Evolutionary conservation across 2,113 vertebrate species (phyloP), one percentile per base, ranked within the genome.

Genomic region (Cryptotis parvus): DNA sequence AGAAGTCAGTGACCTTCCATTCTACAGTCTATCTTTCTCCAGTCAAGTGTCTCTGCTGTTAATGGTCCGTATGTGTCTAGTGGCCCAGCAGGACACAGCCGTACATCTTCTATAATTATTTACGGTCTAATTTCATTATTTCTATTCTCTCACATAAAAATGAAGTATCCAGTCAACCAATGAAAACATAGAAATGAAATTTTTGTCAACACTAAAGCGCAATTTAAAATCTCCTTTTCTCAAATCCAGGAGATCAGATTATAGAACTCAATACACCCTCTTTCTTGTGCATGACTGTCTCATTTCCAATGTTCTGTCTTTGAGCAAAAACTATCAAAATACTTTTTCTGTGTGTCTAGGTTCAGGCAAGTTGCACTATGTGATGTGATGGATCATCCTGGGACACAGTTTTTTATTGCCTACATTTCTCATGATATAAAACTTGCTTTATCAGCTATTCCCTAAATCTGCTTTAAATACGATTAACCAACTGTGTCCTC

Each of bases 401-500:
- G 22, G 8, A 1, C n/a, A 29, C 0, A 0, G 24, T 35, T 84
- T 72, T 69, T 43, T 8, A 15, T 2, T 27, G 52, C 14, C 33
- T n/a, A 65, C 6, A 0, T 20, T 93, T 93, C 89, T 92, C 72
- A 29, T 37, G 74, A 76, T 29, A 6, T 27, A 63, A 92, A 65
- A 8, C 9, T 58, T 41, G 20, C 33, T 93, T 70, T 87, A 84
- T 91, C 77, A 73, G 69, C 33, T 61, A 77, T 58, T 82, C 52
- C 18, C 26, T 41, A 91, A 77, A 72, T 84, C 69, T 89, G 22
- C 45, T 90, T 87, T 68, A 92, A 91, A 91, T 52, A 83, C 61
- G 88, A 52, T 69, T 93, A 89, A 89, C 69, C 41, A 93, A 87
- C 45, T 15, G 9, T 87, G 61, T 80, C 74, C 90, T 94, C 66